phyloP scores from a whole-genome alignment of 2,113 vertebrate genomes.

The Indicator maculatus region DNA sequence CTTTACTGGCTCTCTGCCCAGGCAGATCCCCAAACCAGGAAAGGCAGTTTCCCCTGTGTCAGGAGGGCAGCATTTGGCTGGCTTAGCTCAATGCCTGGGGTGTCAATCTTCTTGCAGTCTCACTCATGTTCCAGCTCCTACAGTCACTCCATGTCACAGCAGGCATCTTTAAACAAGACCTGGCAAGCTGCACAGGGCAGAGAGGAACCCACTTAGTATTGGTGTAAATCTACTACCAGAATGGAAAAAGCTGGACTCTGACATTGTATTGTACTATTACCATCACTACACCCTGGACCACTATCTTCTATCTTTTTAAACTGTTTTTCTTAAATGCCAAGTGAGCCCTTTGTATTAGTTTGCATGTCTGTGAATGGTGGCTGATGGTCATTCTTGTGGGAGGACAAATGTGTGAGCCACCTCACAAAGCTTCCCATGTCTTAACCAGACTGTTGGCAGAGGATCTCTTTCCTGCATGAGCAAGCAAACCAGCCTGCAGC shows the following conservation, averaged over 20 bases:
- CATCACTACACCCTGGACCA: not conserved
- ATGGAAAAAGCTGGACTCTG: not conserved
- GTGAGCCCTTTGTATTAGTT: not conserved
- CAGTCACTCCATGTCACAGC: not conserved
- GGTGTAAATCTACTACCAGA: not conserved
- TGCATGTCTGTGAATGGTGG: not conserved
- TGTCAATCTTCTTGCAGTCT: not conserved
- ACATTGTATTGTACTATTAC: accelerated
- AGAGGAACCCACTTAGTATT: not conserved
- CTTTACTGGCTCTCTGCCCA: conserved; percentile 14
- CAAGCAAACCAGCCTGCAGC: not conserved
- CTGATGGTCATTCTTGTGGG: not conserved
- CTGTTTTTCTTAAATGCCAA: not conserved
- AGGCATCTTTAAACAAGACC: not conserved
- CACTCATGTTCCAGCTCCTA: not conserved
- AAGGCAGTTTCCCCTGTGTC: not conserved
- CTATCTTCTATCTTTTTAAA: not conserved
- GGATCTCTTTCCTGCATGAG: not conserved
- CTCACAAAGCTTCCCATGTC: not conserved
- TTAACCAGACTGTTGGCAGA: not conserved
- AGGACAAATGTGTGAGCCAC: not conserved
- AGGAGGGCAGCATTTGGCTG: not conserved
- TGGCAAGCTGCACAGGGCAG: not conserved
- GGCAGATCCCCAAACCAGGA: not conserved
- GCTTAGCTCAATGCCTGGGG: not conserved